These are phyloP conservation scores for Drosophila lini DNA, from an alignment of 1,140 invertebrate species.

Conservation along the genomic window DNA sequence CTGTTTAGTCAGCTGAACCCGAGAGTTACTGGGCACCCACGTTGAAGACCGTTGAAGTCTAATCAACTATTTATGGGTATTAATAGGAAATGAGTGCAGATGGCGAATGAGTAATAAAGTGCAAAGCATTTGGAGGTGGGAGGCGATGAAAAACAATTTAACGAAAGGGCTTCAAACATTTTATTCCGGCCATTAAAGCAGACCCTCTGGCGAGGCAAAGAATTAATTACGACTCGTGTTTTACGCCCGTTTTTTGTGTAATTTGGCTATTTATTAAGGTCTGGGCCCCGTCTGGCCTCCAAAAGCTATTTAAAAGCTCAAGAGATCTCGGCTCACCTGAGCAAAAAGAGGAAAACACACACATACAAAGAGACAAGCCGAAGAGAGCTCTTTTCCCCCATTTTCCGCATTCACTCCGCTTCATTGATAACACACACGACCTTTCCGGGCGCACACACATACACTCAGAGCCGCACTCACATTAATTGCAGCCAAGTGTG, in stretches of 20 bases:
- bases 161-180: slow-evolving; percentile 3
- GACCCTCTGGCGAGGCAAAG: slow-evolving; percentile 2
- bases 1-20: slow-evolving; percentile 20
- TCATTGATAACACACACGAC: slow-evolving; percentile 50
- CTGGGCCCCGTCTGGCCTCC: slow-evolving; percentile 29
- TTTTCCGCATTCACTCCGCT: slow-evolving; percentile 40
- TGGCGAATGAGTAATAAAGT: slow-evolving; percentile 1
- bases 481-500: slow-evolving; percentile 47
- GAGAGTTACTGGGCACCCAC: background rate
- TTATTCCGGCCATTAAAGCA: slow-evolving; percentile 10
- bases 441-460: slow-evolving; percentile 15
- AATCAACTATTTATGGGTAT: slow-evolving; percentile 65
- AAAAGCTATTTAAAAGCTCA: slow-evolving; percentile 37
- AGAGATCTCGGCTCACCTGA: slow-evolving; percentile 40
- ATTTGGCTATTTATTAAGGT: slow-evolving; percentile 29
- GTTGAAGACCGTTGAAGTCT: slow-evolving; percentile 20
- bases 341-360: slow-evolving; percentile 19
- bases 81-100: slow-evolving; percentile 39
- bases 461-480: slow-evolving; percentile 2
- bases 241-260: slow-evolving; percentile 2
- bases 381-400: slow-evolving; percentile 21
- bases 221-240: slow-evolving; percentile 30
- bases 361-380: slow-evolving; percentile 1
- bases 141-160: slow-evolving; percentile 34
- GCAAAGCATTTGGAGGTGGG: background rate